Conservation (phyloP, 2,888 invertebrate genomes). For the Epiperipatus broadwayi region DNA sequence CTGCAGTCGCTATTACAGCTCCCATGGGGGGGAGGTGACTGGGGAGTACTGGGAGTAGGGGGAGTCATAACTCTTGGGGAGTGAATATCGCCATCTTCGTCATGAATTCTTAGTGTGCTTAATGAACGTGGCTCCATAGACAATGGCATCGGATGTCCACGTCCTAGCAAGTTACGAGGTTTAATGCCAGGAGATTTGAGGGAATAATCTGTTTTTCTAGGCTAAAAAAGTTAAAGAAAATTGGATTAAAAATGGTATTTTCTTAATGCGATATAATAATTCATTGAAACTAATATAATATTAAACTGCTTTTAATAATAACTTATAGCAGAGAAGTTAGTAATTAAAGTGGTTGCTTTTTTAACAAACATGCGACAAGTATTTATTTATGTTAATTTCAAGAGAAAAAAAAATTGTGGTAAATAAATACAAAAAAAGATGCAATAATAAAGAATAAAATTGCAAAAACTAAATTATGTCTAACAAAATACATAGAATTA, state of each 20-base stretch:
- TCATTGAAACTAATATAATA: constrained; percentile 9
- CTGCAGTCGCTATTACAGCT: constrained; percentile 32
- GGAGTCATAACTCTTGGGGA: constrained; percentile 22
- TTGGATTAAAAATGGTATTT: not conserved
- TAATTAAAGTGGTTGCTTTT: no score
- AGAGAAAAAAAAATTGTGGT: no score
- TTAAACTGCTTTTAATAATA: constrained; percentile 5
- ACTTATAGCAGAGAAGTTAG: no score
- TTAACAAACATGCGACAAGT: no score
- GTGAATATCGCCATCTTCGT: constrained; percentile 27
- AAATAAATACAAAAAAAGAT: no score
- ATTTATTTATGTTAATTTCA: no score
- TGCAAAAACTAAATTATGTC: no score
- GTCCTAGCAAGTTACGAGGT: constrained; percentile 36
- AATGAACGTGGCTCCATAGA: constrained; percentile 19
- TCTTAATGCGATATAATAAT: no score
- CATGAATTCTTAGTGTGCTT: constrained; percentile 15
- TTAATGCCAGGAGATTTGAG: constrained; percentile 79
- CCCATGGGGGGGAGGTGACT: constrained; percentile 21
- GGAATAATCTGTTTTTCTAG: constrained; percentile 58
- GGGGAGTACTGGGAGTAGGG: constrained; percentile 15
- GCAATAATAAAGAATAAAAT: no score
- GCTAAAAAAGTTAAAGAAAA: constrained; percentile 33
- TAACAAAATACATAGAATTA: no score
- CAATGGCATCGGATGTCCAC: constrained; percentile 32